A percentile compares a stretch with the other conserved stretches of the same genome.
Conservation (phyloP, 30 jellyfish, hydroid and myxozoan genomes). For the Turritopsis rubra region DNA sequence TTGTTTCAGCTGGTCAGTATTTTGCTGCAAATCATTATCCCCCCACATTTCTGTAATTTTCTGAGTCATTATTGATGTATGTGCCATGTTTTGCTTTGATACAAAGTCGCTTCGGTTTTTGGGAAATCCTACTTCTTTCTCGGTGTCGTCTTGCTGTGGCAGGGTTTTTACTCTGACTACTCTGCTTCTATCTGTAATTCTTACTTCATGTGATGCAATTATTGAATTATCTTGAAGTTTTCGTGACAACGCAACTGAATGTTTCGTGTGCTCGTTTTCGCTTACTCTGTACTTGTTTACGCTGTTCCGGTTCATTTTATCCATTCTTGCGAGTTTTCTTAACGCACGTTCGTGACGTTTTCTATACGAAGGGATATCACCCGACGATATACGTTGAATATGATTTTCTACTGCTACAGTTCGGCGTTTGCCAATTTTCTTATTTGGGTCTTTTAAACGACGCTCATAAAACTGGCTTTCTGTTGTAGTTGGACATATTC, state of each 20-base stretch:
- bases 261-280: background rate
- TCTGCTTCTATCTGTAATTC: background rate
- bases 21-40: background rate
- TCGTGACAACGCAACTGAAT: background rate
- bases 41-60: background rate
- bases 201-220: background rate
- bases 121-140: background rate
- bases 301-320: background rate
- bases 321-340: background rate
- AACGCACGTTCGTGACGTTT: background rate
- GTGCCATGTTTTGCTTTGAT: background rate
- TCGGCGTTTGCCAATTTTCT: background rate
- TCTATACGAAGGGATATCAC: background rate
- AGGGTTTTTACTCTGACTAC: background rate
- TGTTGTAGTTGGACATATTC: background rate
- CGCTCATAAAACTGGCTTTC: background rate
- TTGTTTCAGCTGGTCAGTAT: background rate
- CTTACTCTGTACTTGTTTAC: background rate
- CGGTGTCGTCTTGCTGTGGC: background rate
- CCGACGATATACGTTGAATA: background rate
- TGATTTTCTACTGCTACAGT: background rate
- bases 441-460: background rate
- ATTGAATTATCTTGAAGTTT: background rate
- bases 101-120: background rate
- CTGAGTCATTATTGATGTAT: background rate